Evolutionary conservation across 2,888 invertebrate species (phyloP).

Genomic region (Cryptophagus acutangulus): DNA sequence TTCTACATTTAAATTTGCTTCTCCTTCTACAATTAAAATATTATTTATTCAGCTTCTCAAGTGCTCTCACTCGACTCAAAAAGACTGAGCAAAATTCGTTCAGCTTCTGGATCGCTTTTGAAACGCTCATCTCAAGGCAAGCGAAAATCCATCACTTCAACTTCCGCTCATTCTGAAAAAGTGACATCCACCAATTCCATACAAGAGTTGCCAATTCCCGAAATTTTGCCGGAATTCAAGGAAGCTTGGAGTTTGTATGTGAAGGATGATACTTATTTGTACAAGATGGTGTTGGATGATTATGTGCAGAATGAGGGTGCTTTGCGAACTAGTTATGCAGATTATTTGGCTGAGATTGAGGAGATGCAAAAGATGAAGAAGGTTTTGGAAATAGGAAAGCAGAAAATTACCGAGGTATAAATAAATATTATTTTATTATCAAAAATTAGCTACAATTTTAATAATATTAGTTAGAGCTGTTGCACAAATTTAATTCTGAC

Average conservation of each 20-base stretch:
- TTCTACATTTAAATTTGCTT: too few relatives aligned
- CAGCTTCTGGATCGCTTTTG: background rate
- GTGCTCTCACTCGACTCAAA: too few relatives aligned
- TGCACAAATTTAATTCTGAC: conserved; percentile 17
- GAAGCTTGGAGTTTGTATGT: conserved; percentile 24
- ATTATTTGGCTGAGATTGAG: conserved; percentile 22
- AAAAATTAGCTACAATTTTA: too few relatives aligned
- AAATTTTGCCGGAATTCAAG: conserved; percentile 23
- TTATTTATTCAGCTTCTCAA: too few relatives aligned
- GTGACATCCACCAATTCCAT: background rate
- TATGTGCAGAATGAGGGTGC: conserved; percentile 24
- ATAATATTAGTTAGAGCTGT: too few relatives aligned
- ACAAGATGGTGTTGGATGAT: conserved; percentile 20
- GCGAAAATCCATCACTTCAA: background rate
- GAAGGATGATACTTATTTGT: conserved; percentile 9
- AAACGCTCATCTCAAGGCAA: background rate
- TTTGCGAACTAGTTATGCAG: conserved; percentile 15
- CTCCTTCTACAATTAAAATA: too few relatives aligned
- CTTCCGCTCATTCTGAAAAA: too few relatives aligned
- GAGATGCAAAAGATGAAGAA: conserved; percentile 18
- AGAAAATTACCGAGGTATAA: conserved; percentile 15
- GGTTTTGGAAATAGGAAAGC: conserved; percentile 19
- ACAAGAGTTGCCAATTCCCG: conserved; percentile 18
- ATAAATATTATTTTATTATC: background rate
- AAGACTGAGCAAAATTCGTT: background rate